A percentile compares a stretch with the other conserved stretches of the same genome.
Evolutionary conservation across 2,888 invertebrate species (phyloP).

Genomic region (Pharmacophagus antenor): DNA sequence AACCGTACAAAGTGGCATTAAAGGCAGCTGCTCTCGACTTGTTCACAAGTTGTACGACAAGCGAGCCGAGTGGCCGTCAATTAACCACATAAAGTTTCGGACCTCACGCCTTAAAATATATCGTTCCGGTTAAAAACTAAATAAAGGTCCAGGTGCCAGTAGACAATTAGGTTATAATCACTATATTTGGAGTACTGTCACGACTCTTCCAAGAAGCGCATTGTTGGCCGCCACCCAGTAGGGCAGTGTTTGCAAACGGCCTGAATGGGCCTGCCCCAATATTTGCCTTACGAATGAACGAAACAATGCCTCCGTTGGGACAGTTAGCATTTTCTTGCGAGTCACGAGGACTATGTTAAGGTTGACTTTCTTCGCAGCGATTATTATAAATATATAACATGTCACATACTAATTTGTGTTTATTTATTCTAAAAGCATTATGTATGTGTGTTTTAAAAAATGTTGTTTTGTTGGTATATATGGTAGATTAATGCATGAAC

Average conservation of each 20-base stretch:
- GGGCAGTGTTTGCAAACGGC: slow-evolving; percentile 73
- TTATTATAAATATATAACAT: too few relatives aligned
- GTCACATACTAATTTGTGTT: too few relatives aligned
- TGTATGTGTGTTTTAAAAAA: too few relatives aligned
- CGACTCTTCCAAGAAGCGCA: slow-evolving; percentile 67
- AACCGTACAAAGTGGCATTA: neutral
- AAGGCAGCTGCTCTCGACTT: slow-evolving; percentile 8
- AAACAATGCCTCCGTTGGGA: slow-evolving; percentile 74
- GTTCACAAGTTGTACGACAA: slow-evolving; percentile 56
- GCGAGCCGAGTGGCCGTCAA: slow-evolving; percentile 59
- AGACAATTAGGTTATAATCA: slow-evolving; percentile 77
- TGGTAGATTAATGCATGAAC: too few relatives aligned
- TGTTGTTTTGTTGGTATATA: too few relatives aligned
- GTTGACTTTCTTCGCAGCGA: slow-evolving; percentile 37
- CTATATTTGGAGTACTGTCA: slow-evolving; percentile 76
- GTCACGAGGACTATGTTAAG: slow-evolving; percentile 56
- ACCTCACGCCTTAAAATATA: slow-evolving; percentile 56
- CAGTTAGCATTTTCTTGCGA: slow-evolving; percentile 70
- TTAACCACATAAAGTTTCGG: slow-evolving; percentile 51
- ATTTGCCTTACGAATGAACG: slow-evolving; percentile 76
- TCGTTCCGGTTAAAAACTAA: slow-evolving; percentile 66
- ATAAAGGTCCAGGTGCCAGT: slow-evolving; percentile 70
- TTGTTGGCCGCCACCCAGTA: slow-evolving; percentile 76
- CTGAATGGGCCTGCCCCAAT: slow-evolving; percentile 71
- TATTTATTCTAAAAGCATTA: neutral